These are phyloP conservation scores for Suillia variegata DNA, from an alignment of 2,888 invertebrate species.

Conservation along the genomic window DNA sequence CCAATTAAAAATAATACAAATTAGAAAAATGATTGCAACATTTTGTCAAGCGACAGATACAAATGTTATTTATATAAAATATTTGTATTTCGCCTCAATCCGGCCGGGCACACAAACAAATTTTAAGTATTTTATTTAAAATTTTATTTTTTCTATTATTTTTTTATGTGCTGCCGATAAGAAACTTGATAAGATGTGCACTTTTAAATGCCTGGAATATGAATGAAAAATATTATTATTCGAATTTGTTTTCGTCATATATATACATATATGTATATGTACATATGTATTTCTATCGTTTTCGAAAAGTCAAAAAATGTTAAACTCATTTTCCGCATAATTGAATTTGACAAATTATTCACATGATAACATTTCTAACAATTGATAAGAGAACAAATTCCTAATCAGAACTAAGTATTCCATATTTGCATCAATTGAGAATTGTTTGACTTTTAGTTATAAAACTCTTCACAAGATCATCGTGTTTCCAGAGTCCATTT, in stretches of 20 bases:
- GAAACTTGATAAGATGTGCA: too few relatives aligned
- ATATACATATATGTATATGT: too few relatives aligned
- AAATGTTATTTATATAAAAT: neutral
- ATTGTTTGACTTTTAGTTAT: too few relatives aligned
- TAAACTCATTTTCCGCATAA: constrained; percentile 56
- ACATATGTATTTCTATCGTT: constrained; percentile 6
- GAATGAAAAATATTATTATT: constrained; percentile 7
- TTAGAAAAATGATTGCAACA: neutral
- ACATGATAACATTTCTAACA: constrained; percentile 30
- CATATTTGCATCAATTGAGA: too few relatives aligned
- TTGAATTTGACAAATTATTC: constrained; percentile 53
- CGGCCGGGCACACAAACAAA: too few relatives aligned
- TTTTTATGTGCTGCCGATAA: neutral
- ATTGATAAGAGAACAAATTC: constrained; percentile 37
- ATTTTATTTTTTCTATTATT: neutral
- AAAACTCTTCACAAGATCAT: neutral
- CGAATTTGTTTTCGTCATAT: too few relatives aligned
- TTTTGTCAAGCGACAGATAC: neutral
- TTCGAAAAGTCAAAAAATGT: constrained; percentile 50
- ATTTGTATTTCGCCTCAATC: too few relatives aligned
- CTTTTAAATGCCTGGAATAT: too few relatives aligned
- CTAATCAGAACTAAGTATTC: too few relatives aligned
- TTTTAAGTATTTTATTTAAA: too few relatives aligned
- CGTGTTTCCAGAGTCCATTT: too few relatives aligned
- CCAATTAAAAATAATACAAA: constrained; percentile 49